These are phyloP conservation scores for Fratercula arctica DNA, from an alignment of 2,797 vertebrate species.

Conservation along the genomic window DNA sequence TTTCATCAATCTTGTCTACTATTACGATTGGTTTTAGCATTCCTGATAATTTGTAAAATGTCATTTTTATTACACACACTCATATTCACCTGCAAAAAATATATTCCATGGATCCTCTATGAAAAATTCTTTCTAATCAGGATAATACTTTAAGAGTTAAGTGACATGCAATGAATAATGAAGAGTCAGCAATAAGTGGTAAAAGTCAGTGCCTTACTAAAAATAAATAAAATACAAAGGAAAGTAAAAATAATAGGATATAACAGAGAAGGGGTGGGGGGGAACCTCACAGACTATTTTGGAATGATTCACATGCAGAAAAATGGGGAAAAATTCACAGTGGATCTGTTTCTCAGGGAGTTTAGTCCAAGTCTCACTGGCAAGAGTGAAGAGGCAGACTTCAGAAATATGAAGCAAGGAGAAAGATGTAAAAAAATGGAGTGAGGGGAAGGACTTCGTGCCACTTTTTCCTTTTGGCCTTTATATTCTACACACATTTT, in stretches of 20 bases:
- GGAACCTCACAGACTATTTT: not conserved
- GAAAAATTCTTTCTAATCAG: not conserved
- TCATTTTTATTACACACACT: not conserved
- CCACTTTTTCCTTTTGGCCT: slow-evolving; percentile 64
- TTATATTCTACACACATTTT: slow-evolving; percentile 61
- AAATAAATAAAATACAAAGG: not conserved
- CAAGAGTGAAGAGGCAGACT: slow-evolving; percentile 34
- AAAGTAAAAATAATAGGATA: slow-evolving; percentile 14
- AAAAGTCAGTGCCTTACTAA: not conserved
- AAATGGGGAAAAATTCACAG: slow-evolving; percentile 17
- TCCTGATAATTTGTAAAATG: not conserved
- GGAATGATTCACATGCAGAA: not conserved
- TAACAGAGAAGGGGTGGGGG: not conserved
- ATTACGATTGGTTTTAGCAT: not conserved
- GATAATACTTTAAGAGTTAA: not conserved
- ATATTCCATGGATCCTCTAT: not conserved
- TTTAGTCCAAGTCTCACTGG: slow-evolving; percentile 23
- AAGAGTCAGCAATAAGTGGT: not conserved
- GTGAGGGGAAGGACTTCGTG: slow-evolving; percentile 31
- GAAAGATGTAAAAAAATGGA: slow-evolving; percentile 14
- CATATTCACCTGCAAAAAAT: not conserved
- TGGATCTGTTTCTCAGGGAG: slow-evolving; percentile 6
- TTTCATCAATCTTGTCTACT: not conserved
- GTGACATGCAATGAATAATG: not conserved
- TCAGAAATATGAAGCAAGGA: slow-evolving; percentile 53